These are phyloP conservation scores for Acheta domesticus DNA, from an alignment of 2,888 invertebrate genomes.

Conservation along the genomic window DNA sequence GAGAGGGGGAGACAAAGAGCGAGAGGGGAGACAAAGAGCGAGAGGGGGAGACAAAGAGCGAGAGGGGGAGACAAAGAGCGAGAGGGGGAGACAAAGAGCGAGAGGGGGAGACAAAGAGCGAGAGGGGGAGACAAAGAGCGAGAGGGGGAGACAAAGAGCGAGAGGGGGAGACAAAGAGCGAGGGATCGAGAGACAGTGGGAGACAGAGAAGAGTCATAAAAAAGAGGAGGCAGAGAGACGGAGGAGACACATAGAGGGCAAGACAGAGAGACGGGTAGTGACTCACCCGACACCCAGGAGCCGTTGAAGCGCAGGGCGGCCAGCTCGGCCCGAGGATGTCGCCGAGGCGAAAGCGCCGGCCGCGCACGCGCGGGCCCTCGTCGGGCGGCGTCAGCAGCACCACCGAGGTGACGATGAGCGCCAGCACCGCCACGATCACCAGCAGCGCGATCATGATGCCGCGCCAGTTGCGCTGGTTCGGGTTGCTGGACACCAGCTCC, in stretches of 20 bases:
- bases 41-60: no score
- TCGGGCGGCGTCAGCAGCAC: conserved; percentile 91
- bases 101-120: rapidly evolving
- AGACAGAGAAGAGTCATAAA: no score
- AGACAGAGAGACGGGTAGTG: conserved; percentile 38
- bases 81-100: no score
- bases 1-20: no score
- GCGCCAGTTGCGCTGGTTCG: conserved; percentile 94
- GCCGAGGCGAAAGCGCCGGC: conserved; percentile 70
- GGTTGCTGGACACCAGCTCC: conserved; percentile 91
- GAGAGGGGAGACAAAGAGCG: no score
- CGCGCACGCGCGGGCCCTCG: conserved; percentile 79
- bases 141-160: no score
- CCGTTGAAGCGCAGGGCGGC: conserved; percentile 79
- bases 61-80: no score
- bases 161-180: no score
- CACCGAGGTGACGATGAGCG: conserved; percentile 94
- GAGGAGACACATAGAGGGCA: no score
- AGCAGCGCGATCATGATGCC: conserved; percentile 93
- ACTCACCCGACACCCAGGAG: conserved; percentile 81
- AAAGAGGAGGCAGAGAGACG: no score
- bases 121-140: no score
- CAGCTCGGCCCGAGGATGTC: conserved; percentile 75
- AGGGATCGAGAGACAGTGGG: no score
- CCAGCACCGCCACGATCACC: conserved; percentile 88